Base-by-base conservation (phyloP, 2,888 invertebrate species). In the Cacoxenus indagator region DNA sequence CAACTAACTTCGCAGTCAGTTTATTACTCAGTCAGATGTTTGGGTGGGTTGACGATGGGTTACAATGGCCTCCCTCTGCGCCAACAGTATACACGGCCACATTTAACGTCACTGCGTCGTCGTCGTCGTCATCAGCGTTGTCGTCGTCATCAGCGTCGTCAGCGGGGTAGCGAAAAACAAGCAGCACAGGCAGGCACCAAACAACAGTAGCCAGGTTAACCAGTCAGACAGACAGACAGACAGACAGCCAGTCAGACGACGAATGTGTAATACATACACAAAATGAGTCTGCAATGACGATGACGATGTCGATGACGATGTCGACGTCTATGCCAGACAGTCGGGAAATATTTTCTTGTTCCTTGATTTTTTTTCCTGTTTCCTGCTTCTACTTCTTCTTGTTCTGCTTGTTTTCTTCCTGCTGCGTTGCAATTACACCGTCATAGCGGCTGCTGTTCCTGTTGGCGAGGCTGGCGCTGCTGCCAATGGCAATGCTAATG, bases 191-290 rank as follows among this genome's bases (percentile, higher is more conserved):
- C n/a, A n/a, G n/a, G n/a, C n/a, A n/a, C n/a, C n/a, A n/a, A n/a
- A n/a, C n/a, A n/a, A n/a, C n/a, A n/a, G n/a, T n/a, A n/a, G n/a
- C n/a, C n/a, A n/a, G n/a, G n/a, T n/a, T n/a, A 17, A 9, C 48
- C 48, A 17, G 17, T 22, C 4, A 51, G 27, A 24, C 26, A 14
- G 55, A 14, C 29, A 31, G 59, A 9, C 31, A 17, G 22, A 26
- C 29, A 57, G 57, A 57, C 57, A 29, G 27, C 5, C 51, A 51
- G 51, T 8, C 45, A n/a, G n/a, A n/a, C n/a, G 11, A 43, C 45
- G 45, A n/a, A 43, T 43, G 11, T 62, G 61, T 62, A 62, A 31
- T 62, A 62, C 61, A 62, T 62, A 62, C 61, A 62, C 61, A 43
- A 62, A 61, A 61, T 43, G 43, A 61, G 61, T 43, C 11, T 26